phyloP scores from a whole-genome alignment of 2,888 invertebrate genomes.

The Cenopis cana region DNA sequence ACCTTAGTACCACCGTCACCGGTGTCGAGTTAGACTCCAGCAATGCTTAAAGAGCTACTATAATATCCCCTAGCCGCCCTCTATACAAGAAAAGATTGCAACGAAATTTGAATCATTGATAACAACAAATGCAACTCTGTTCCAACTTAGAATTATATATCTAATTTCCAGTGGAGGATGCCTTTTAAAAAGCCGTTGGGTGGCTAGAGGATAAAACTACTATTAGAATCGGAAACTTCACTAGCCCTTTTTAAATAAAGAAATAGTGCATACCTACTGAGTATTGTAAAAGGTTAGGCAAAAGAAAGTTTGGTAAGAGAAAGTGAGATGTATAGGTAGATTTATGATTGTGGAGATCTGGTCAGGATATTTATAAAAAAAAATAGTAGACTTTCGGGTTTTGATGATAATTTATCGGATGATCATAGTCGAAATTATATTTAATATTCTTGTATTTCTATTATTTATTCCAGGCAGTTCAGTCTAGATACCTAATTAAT shows the following conservation, averaged over 20 bases:
- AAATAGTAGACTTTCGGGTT: slow-evolving; percentile 8
- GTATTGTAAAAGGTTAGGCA: slow-evolving; percentile 3
- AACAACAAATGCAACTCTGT: too few relatives aligned
- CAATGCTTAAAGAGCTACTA: slow-evolving; percentile 84
- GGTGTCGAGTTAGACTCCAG: slow-evolving; percentile 93
- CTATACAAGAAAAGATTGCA: too few relatives aligned
- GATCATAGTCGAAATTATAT: slow-evolving; percentile 38
- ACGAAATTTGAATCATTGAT: too few relatives aligned
- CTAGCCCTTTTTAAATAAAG: not conserved
- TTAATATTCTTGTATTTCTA: slow-evolving; percentile 26
- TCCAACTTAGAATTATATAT: too few relatives aligned
- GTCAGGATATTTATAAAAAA: slow-evolving; percentile 17
- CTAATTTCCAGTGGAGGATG: too few relatives aligned
- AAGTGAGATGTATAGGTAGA: slow-evolving; percentile 8
- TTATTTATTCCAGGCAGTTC: slow-evolving; percentile 31
- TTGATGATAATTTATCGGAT: slow-evolving; percentile 17
- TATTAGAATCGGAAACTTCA: not conserved
- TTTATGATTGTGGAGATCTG: slow-evolving; percentile 17
- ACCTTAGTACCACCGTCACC: slow-evolving; percentile 91
- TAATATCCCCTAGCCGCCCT: not conserved
- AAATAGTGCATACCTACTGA: not conserved
- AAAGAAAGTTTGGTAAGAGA: not conserved
- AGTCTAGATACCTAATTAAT: not conserved
- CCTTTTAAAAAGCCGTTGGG: too few relatives aligned
- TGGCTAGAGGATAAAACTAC: too few relatives aligned